These are phyloP conservation scores for Manis pentadactyla DNA, from an alignment of 2,797 vertebrate species.

Conservation along the genomic window DNA sequence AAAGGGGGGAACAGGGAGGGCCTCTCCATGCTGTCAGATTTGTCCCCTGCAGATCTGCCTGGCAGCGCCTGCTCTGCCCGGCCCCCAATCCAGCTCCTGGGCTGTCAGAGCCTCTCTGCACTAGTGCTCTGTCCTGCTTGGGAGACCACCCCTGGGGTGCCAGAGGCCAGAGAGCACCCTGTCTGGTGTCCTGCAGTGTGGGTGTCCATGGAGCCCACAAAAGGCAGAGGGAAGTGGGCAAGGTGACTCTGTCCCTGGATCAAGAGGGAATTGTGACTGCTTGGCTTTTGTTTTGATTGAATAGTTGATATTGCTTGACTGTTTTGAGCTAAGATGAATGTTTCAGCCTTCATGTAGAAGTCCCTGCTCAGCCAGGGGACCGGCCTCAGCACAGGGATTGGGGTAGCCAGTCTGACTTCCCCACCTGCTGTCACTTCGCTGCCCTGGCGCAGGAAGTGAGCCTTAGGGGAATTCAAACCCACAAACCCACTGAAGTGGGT, in stretches of 20 bases:
- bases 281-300: neutral
- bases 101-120: neutral
- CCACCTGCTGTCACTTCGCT: neutral
- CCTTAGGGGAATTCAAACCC: neutral
- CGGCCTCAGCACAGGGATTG: neutral
- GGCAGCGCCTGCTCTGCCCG: neutral
- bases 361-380: neutral
- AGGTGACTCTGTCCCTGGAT: neutral
- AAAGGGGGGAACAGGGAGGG: neutral
- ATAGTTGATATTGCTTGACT: neutral
- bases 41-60: neutral
- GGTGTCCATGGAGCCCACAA: neutral
- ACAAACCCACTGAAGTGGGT: neutral
- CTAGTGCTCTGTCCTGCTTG: neutral
- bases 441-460: neutral
- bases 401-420: neutral
- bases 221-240: neutral
- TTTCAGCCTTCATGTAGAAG: neutral
- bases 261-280: neutral
- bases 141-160: neutral
- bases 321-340: neutral
- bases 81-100: fast-evolving
- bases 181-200: neutral
- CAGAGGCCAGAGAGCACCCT: neutral
- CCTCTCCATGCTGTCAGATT: neutral